These are phyloP conservation scores for Quadroppia sp. DNA, from an alignment of 2,888 invertebrate species.

Conservation along the genomic window DNA sequence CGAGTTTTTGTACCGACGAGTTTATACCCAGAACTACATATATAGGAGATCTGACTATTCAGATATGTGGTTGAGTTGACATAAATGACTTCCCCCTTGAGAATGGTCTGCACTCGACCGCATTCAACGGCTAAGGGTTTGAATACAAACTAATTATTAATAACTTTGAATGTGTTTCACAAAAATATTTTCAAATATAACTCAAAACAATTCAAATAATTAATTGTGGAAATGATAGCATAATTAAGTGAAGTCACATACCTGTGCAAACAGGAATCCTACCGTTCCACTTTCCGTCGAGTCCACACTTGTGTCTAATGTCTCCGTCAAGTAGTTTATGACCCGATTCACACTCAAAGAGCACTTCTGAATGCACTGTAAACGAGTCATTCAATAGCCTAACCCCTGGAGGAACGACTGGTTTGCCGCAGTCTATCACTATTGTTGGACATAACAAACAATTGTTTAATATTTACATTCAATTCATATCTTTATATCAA, in stretches of 20 bases:
- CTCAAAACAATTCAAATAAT: not conserved
- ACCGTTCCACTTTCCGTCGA: constrained; percentile 48
- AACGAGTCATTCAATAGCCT: constrained; percentile 78
- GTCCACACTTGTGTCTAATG: constrained; percentile 45
- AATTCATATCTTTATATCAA: no score
- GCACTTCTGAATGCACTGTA: constrained; percentile 78
- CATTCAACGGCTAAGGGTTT: constrained; percentile 73
- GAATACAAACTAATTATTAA: not conserved
- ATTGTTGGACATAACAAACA: not conserved
- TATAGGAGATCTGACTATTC: constrained; percentile 73
- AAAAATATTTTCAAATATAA: constrained; percentile 9
- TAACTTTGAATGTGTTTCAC: not conserved
- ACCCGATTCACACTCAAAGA: constrained; percentile 81
- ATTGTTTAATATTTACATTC: no score
- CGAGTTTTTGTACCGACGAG: constrained; percentile 71
- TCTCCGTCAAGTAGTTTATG: constrained; percentile 66
- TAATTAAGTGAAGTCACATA: constrained; percentile 38
- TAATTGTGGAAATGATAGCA: constrained; percentile 5
- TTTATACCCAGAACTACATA: constrained; percentile 72
- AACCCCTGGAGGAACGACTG: constrained; percentile 76
- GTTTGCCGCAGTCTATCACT: constrained; percentile 82
- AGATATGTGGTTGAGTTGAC: constrained; percentile 71
- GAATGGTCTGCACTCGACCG: constrained; percentile 72
- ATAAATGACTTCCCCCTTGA: constrained; percentile 72
- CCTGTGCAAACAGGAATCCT: constrained; percentile 46